These are phyloP conservation scores for Drosophila neocordata DNA, from an alignment of 1,140 invertebrate species.

Conservation along the genomic window DNA sequence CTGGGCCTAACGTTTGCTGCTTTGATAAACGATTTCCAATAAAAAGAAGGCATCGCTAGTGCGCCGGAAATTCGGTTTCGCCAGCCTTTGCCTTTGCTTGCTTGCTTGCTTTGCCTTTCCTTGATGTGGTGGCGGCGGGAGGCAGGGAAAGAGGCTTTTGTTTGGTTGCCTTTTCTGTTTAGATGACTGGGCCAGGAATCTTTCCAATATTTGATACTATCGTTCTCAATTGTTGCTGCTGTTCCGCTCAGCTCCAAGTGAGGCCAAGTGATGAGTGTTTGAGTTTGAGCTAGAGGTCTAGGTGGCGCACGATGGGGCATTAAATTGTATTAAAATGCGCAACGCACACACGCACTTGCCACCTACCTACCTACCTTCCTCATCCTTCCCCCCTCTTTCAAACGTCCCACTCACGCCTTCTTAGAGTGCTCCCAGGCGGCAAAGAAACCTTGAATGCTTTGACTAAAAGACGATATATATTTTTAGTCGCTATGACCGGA, in stretches of 20 bases:
- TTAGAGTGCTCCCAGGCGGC: conserved; percentile 60
- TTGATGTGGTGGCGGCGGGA: neutral
- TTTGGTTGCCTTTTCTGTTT: conserved; percentile 34
- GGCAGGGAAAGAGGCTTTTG: neutral
- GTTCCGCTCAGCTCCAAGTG: neutral
- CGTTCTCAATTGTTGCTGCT: conserved; percentile 64
- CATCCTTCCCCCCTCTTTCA: neutral
- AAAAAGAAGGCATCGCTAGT: conserved; percentile 61
- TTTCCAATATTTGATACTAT: conserved; percentile 58
- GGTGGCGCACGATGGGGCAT: conserved; percentile 70
- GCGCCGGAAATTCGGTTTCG: conserved; percentile 57
- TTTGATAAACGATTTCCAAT: conserved; percentile 79
- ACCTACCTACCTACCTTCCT: conserved; percentile 3
- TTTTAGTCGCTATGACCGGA: conserved; percentile 54
- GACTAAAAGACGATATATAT: conserved; percentile 72
- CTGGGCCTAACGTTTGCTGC: conserved; percentile 47
- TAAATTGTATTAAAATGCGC: conserved; percentile 81
- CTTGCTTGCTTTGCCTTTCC: conserved; percentile 3
- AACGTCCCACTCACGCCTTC: conserved; percentile 21
- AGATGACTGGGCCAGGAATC: conserved; percentile 32
- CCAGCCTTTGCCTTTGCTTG: neutral
- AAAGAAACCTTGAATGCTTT: conserved; percentile 42
- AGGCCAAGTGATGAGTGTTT: conserved; percentile 14
- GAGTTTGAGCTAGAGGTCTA: conserved; percentile 33
- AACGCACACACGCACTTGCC: conserved; percentile 58